These are phyloP conservation scores for Mimumesa dahlbomi DNA, from an alignment of 2,888 invertebrate species.

Conservation along the genomic window DNA sequence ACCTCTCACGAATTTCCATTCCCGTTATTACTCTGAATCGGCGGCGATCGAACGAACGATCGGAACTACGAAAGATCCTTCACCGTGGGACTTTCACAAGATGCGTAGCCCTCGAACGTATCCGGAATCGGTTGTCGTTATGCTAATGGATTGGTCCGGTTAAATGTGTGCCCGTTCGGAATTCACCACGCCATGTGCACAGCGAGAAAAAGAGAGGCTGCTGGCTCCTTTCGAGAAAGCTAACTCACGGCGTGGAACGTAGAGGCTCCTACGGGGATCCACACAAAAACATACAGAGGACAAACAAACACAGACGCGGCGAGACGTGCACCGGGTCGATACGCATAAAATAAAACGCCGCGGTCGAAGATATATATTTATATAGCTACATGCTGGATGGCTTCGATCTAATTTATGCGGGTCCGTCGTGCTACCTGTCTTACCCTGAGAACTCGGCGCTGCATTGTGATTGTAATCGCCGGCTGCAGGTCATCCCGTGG, in stretches of 20 bases:
- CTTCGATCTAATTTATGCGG: constrained; percentile 68
- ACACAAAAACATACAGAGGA: background rate
- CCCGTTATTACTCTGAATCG: too few species aligned
- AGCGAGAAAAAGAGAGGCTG: constrained; percentile 7
- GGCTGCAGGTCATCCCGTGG: constrained; percentile 67
- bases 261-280: background rate
- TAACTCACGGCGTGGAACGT: background rate
- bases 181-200: constrained; percentile 14
- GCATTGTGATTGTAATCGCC: constrained; percentile 74
- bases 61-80: constrained; percentile 19
- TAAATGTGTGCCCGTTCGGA: constrained; percentile 47
- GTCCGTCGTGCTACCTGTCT: constrained; percentile 71
- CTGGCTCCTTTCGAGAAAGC: constrained; percentile 4
- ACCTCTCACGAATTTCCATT: constrained; percentile 26
- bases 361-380: constrained; percentile 15
- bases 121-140: constrained; percentile 54
- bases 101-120: constrained; percentile 18
- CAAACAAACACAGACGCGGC: background rate
- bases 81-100: constrained; percentile 59
- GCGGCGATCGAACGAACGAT: constrained; percentile 14
- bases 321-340: background rate
- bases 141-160: constrained; percentile 61
- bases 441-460: constrained; percentile 68
- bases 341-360: constrained; percentile 33
- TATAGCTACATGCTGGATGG: constrained; percentile 31